Conservation (phyloP, 2,888 invertebrate species). For the Cantharis lateralis region DNA sequence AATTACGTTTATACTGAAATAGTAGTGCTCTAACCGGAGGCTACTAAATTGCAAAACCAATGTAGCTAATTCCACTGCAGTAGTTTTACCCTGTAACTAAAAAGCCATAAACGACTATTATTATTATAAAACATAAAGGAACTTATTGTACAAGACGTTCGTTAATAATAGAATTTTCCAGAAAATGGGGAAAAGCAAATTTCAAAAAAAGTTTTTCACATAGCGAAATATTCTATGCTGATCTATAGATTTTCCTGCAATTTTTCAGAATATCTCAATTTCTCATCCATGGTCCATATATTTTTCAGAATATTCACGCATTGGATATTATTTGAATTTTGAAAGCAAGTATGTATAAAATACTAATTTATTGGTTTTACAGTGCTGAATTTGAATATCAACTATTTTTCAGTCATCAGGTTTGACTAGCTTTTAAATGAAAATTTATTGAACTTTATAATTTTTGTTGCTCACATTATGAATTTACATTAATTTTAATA, state of each 20-base stretch:
- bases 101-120: no score
- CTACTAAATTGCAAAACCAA: not conserved
- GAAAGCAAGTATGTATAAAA: not conserved
- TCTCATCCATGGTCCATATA: no score
- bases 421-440: not conserved
- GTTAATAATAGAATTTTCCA: no score
- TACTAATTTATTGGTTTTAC: not conserved
- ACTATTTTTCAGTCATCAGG: no score
- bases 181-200: no score
- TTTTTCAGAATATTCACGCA: not conserved
- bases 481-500: not conserved
- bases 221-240: no score
- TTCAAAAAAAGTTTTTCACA: no score
- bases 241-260: no score
- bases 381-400: not conserved
- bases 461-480: not conserved
- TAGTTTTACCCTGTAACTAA: not conserved
- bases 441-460: not conserved
- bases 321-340: not conserved
- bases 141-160: no score
- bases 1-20: not conserved
- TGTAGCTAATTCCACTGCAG: not conserved
- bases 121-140: no score
- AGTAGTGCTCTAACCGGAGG: not conserved
- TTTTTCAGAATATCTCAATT: no score